Evolutionary conservation across 2,113 vertebrate species (phyloP).

Genomic region (Tiliqua scincoides): DNA sequence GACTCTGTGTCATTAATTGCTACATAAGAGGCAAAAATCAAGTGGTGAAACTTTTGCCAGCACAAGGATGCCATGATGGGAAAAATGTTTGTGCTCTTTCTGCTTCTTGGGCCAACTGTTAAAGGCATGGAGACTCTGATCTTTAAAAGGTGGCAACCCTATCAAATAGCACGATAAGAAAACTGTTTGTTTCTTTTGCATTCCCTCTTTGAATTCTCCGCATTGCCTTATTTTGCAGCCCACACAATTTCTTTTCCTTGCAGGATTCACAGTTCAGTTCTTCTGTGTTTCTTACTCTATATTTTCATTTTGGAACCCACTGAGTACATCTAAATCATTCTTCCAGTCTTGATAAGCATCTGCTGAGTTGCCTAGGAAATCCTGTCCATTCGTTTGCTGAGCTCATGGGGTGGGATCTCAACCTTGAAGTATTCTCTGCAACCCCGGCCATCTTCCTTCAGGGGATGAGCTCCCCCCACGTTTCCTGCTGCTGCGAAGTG

Average conservation of each 20-base stretch:
- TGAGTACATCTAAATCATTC: slow-evolving; percentile 41
- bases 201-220: slow-evolving; percentile 23
- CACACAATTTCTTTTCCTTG: background rate
- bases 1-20: background rate
- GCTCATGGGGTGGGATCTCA: slow-evolving; percentile 41
- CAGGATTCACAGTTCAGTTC: slow-evolving; percentile 1
- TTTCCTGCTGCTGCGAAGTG: slow-evolving; percentile 59
- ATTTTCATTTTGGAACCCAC: slow-evolving; percentile 41
- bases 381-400: slow-evolving; percentile 58
- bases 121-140: background rate
- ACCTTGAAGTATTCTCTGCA: slow-evolving; percentile 39
- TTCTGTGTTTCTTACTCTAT: background rate
- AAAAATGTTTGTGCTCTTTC: background rate
- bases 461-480: slow-evolving; percentile 34
- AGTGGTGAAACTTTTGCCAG: background rate
- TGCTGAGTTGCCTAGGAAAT: slow-evolving; percentile 59
- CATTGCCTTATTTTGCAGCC: slow-evolving; percentile 34
- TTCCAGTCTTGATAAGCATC: background rate
- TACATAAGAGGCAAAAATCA: background rate
- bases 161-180: slow-evolving; percentile 43
- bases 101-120: background rate
- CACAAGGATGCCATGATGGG: background rate
- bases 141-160: background rate
- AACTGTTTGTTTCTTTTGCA: background rate
- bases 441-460: slow-evolving; percentile 14